Conservation (phyloP, 2,113 vertebrate species). For the Nothobranchius furzeri region DNA sequence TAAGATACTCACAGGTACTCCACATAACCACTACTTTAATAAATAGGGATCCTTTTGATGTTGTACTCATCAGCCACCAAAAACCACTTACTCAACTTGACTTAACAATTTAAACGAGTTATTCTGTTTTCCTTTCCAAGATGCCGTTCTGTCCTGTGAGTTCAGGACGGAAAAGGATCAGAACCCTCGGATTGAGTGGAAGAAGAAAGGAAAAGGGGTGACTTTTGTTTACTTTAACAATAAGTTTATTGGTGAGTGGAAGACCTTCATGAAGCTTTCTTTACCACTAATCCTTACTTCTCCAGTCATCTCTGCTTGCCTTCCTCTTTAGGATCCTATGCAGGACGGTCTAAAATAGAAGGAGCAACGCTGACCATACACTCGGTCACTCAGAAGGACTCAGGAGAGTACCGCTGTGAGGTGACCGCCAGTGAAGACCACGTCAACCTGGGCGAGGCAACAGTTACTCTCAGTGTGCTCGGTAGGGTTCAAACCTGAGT, state of each 20-base stretch:
- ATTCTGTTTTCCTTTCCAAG: constrained; percentile 61
- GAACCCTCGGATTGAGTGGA: constrained; percentile 90
- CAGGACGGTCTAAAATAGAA: constrained; percentile 84
- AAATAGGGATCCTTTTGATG: no score
- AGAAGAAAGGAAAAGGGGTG: constrained; percentile 83
- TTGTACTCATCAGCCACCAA: no score
- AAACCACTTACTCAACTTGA: no score
- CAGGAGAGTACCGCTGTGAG: constrained; percentile 92
- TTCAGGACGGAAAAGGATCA: constrained; percentile 81
- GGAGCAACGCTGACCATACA: constrained; percentile 87
- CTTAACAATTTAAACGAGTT: neutral
- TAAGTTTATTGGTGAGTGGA: constrained; percentile 82
- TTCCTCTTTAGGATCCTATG: constrained; percentile 78
- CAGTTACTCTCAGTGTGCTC: constrained; percentile 83
- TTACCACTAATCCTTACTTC: neutral
- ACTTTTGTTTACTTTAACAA: constrained; percentile 88
- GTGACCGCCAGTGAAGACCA: constrained; percentile 85
- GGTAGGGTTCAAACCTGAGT: constrained; percentile 71
- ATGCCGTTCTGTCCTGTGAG: constrained; percentile 86
- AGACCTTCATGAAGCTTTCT: constrained; percentile 5
- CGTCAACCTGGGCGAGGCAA: constrained; percentile 82
- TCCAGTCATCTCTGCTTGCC: neutral
- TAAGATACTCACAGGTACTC: no score
- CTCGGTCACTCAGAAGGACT: constrained; percentile 88
- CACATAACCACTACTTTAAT: no score